phyloP scores from a whole-genome alignment of 1,140 invertebrate species.

The Protaetia brevitarsis region DNA sequence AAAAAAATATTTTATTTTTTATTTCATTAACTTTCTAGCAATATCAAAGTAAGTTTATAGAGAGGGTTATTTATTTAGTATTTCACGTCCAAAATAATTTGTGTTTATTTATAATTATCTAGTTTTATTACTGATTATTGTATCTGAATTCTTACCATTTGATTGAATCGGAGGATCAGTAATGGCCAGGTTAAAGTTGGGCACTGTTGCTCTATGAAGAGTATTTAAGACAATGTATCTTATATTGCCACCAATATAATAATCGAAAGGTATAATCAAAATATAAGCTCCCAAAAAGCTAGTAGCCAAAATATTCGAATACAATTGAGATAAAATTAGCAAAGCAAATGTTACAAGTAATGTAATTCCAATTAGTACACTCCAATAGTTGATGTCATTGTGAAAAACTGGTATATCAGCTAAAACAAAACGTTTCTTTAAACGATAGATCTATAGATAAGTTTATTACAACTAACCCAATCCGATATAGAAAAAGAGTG shows the following conservation, averaged over 20 bases:
- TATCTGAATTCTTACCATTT: conserved; percentile 52
- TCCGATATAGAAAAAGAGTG: conserved; percentile 53
- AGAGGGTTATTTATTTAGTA: too few species aligned
- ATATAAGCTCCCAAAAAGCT: conserved; percentile 63
- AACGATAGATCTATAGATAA: neutral
- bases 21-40: too few species aligned
- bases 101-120: too few species aligned
- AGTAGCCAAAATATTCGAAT: conserved; percentile 56
- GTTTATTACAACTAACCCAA: conserved; percentile 52
- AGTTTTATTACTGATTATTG: too few species aligned
- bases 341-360: conserved; percentile 53
- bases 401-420: conserved; percentile 56
- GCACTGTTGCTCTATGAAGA: conserved; percentile 57
- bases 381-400: conserved; percentile 61
- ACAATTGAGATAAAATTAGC: conserved; percentile 51
- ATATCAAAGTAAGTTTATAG: too few species aligned
- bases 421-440: conserved; percentile 46
- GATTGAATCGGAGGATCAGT: conserved; percentile 60
- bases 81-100: too few species aligned
- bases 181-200: conserved; percentile 58
- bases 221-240: conserved; percentile 70
- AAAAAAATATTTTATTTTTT: too few species aligned
- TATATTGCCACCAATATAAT: conserved; percentile 61
- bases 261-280: conserved; percentile 60
- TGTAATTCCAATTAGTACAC: conserved; percentile 55